phyloP scores from a whole-genome alignment of 2,888 invertebrate species.

The Eudemis profundana region DNA sequence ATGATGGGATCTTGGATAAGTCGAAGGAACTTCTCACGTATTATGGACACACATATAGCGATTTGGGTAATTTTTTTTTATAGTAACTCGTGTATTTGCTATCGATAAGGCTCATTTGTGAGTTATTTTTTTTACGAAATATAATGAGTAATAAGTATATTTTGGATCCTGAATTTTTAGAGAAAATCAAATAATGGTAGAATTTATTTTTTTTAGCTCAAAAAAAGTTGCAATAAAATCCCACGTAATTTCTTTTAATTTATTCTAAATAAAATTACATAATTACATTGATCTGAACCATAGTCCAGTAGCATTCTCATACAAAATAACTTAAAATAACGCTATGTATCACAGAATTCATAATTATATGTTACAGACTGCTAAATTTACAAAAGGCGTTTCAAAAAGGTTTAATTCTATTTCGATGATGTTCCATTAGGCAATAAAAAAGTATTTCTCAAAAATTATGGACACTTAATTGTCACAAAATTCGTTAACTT shows the following conservation, averaged over 20 bases:
- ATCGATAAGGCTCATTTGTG: no score
- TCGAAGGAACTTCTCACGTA: no score
- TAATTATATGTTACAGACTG: slow-evolving; percentile 39
- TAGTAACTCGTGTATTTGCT: no score
- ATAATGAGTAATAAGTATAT: background rate
- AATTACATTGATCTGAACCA: slow-evolving; percentile 55
- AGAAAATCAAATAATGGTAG: background rate
- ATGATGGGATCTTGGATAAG: no score
- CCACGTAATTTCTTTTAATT: slow-evolving; percentile 50
- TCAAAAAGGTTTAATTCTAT: slow-evolving; percentile 11
- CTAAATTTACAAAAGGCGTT: slow-evolving; percentile 16
- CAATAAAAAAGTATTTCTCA: no score
- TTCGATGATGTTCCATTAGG: no score
- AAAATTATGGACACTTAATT: no score
- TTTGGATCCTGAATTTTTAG: no score
- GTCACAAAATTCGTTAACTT: no score
- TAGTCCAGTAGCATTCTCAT: slow-evolving; percentile 37
- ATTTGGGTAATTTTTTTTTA: no score
- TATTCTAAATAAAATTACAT: slow-evolving; percentile 65
- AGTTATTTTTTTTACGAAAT: no score
- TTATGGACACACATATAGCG: no score
- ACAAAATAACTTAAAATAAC: slow-evolving; percentile 44
- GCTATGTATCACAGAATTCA: slow-evolving; percentile 44
- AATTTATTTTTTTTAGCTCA: background rate
- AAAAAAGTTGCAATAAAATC: background rate